These are phyloP conservation scores for Phengaris arion DNA, from an alignment of 2,888 invertebrate species.

Conservation along the genomic window DNA sequence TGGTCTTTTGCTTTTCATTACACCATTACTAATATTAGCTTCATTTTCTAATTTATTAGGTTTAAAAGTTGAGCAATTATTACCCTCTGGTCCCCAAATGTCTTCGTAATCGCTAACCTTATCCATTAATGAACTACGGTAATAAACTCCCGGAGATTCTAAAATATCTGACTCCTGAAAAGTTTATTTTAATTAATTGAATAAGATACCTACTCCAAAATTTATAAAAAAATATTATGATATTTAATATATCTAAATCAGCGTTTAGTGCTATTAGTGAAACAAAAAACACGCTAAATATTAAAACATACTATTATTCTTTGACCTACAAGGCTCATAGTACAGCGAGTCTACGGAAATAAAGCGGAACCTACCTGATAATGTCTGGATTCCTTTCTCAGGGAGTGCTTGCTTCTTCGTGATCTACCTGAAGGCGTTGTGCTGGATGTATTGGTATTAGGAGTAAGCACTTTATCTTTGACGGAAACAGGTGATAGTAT, in stretches of 20 bases:
- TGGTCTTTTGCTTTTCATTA: slow-evolving; percentile 78
- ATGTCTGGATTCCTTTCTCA: slow-evolving; percentile 84
- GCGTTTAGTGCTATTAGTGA: slow-evolving; percentile 21
- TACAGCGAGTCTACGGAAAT: slow-evolving; percentile 24
- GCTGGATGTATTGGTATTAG: slow-evolving; percentile 71
- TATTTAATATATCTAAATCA: background rate
- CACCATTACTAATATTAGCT: slow-evolving; percentile 68
- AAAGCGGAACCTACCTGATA: slow-evolving; percentile 78
- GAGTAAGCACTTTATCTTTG: slow-evolving; percentile 70
- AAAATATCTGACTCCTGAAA: slow-evolving; percentile 88
- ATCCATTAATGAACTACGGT: slow-evolving; percentile 91
- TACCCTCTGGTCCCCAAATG: slow-evolving; percentile 88
- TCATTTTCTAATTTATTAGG: slow-evolving; percentile 67
- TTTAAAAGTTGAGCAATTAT: slow-evolving; percentile 72
- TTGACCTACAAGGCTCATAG: slow-evolving; percentile 1
- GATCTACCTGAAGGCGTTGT: slow-evolving; percentile 80
- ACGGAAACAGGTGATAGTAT: slow-evolving; percentile 66
- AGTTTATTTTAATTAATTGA: slow-evolving; percentile 5
- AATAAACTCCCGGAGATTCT: slow-evolving; percentile 90
- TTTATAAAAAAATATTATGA: background rate
- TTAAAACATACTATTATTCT: background rate
- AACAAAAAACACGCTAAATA: slow-evolving; percentile 10
- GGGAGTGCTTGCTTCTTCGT: slow-evolving; percentile 78
- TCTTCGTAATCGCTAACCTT: slow-evolving; percentile 97
- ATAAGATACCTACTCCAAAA: background rate